Conservation (phyloP, 2,888 invertebrate species). For the Drosophila ustulata region DNA sequence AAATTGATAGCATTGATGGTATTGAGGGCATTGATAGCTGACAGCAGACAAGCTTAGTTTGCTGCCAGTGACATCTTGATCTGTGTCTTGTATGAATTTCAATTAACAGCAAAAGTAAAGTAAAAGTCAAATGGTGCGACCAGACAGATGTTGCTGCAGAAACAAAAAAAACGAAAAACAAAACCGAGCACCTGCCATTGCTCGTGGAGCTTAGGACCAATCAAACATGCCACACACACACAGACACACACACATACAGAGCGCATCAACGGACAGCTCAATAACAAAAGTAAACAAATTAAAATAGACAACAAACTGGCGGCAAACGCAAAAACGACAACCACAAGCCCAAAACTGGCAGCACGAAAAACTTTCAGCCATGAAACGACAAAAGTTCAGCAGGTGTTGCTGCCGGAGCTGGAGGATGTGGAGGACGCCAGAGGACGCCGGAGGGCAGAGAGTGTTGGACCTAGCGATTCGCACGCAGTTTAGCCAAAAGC, state of each 20-base stretch:
- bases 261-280: conserved; percentile 62
- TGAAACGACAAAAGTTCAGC: conserved; percentile 75
- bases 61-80: conserved; percentile 66
- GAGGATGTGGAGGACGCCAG: neutral
- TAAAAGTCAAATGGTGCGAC: conserved; percentile 63
- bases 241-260: neutral
- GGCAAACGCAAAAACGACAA: conserved; percentile 58
- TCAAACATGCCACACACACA: conserved; percentile 61
- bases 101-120: conserved; percentile 62
- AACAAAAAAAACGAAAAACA: conserved; percentile 3
- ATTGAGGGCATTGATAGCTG: conserved; percentile 29
- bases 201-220: conserved; percentile 66
- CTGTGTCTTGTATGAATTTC: conserved; percentile 72
- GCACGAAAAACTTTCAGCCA: conserved; percentile 57
- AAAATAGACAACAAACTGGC: conserved; percentile 72
- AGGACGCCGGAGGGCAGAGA: neutral
- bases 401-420: conserved; percentile 46
- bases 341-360: conserved; percentile 51
- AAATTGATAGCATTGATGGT: conserved; percentile 39
- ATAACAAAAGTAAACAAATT: conserved; percentile 81
- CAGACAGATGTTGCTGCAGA: conserved; percentile 40
- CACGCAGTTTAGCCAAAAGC: conserved; percentile 64
- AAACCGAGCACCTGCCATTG: conserved; percentile 45
- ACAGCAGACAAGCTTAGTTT: conserved; percentile 29
- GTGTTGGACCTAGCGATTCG: conserved; percentile 44